A percentile compares a stretch with the other conserved stretches of the same genome.
phyloP scores from a whole-genome alignment of 2,113 vertebrate species.

The Rissa tridactyla region DNA sequence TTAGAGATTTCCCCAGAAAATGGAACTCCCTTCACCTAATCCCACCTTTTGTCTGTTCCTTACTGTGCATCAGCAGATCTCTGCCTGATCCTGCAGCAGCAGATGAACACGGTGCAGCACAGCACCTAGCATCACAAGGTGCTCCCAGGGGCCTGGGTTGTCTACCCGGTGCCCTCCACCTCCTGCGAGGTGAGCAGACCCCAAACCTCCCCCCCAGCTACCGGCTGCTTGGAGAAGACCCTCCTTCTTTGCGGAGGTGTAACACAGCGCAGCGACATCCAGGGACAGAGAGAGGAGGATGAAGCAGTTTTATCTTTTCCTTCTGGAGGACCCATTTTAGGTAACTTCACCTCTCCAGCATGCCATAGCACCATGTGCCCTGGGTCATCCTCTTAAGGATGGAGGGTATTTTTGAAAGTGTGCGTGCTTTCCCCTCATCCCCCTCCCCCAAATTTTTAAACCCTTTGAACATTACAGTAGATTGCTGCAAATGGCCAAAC shows the following conservation, averaged over 20 bases:
- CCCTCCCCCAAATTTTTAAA: not conserved
- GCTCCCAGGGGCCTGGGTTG: not conserved
- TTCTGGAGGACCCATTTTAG: not conserved
- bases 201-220: not conserved
- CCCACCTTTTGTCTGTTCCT: not conserved
- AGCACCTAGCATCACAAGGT: not conserved
- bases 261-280: not conserved
- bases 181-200: not conserved
- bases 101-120: not conserved
- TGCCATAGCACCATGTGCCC: not conserved
- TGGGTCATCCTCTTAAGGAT: not conserved
- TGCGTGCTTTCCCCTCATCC: not conserved
- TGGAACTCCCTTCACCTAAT: rapidly evolving
- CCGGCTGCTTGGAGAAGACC: not conserved
- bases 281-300: not conserved
- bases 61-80: not conserved
- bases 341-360: not conserved
- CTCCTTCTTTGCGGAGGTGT: not conserved
- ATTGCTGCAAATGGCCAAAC: not conserved
- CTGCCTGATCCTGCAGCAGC: not conserved
- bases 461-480: not conserved
- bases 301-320: not conserved
- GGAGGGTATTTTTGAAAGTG: not conserved
- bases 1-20: not conserved
- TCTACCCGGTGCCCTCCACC: rapidly evolving